Conservation (phyloP, 92 coral and sea anemone species). For the Porites lobata region DNA sequence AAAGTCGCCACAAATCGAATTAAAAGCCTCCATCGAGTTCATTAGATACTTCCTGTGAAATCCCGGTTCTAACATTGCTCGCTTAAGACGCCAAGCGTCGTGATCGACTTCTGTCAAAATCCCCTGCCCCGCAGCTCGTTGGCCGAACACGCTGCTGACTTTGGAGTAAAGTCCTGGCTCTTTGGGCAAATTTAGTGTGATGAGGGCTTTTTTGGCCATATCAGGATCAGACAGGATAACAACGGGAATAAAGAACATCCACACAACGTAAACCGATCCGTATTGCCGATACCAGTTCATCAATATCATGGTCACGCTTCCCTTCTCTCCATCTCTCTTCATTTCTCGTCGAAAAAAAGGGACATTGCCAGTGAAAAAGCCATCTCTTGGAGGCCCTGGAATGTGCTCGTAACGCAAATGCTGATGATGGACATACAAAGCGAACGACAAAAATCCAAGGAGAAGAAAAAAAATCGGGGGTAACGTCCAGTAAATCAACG, state of each 20-base stretch:
- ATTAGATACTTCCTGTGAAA: conserved; percentile 84
- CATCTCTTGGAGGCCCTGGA: conserved; percentile 82
- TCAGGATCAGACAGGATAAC: conserved; percentile 52
- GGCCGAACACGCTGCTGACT: conserved; percentile 47
- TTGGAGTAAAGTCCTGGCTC: conserved; percentile 30
- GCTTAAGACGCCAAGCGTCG: conserved; percentile 75
- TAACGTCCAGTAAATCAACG: background rate
- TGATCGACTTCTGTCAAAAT: conserved; percentile 71
- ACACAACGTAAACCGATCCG: conserved; percentile 73
- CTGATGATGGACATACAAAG: conserved; percentile 3
- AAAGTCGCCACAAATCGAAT: conserved; percentile 73
- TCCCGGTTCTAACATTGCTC: conserved; percentile 83
- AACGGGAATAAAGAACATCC: conserved; percentile 58
- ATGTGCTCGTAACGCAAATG: conserved; percentile 63
- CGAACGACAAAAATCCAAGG: conserved; percentile 5
- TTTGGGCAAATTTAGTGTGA: conserved; percentile 63
- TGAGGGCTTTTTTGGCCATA: conserved; percentile 49
- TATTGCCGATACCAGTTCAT: conserved; percentile 45
- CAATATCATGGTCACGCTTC: conserved; percentile 21
- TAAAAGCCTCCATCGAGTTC: conserved; percentile 82
- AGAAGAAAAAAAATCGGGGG: background rate
- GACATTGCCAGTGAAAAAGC: conserved; percentile 72
- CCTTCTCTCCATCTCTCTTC: conserved; percentile 10
- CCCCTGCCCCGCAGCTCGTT: conserved; percentile 66
- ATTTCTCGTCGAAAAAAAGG: conserved; percentile 39